Conservation (phyloP, 2,888 invertebrate genomes). For the Clepsis dumicolana region DNA sequence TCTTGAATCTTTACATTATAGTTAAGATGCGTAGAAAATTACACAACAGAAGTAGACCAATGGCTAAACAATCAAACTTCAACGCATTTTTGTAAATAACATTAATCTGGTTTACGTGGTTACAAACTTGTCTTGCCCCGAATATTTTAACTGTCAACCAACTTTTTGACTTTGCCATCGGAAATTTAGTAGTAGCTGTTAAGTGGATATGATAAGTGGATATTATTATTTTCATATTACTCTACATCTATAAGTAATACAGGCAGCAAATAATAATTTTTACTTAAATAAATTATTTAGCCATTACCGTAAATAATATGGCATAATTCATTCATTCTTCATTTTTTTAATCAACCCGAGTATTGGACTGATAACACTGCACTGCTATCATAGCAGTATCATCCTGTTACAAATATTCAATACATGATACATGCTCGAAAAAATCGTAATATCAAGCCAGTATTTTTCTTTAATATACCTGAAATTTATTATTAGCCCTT, state of each 20-base stretch:
- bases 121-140: background rate
- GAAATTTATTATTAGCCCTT: no score
- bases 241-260: background rate
- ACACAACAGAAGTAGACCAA: background rate
- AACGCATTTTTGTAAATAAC: constrained; percentile 12
- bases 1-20: background rate
- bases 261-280: no score
- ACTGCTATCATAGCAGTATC: no score
- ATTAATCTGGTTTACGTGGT: background rate
- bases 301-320: constrained; percentile 25
- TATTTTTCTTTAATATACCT: background rate
- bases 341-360: background rate
- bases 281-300: background rate
- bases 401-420: background rate
- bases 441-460: background rate
- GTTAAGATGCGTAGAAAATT: background rate
- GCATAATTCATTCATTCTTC: constrained; percentile 9
- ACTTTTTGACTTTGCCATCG: background rate
- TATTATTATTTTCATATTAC: no score
- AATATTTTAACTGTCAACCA: background rate
- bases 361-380: constrained; percentile 1
- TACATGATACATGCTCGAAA: background rate
- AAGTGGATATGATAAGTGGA: no score
- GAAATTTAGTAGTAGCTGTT: no score
- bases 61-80: background rate